These are phyloP conservation scores for Phaenicophaeus curvirostris DNA, from an alignment of 2,797 vertebrate species.

Conservation along the genomic window DNA sequence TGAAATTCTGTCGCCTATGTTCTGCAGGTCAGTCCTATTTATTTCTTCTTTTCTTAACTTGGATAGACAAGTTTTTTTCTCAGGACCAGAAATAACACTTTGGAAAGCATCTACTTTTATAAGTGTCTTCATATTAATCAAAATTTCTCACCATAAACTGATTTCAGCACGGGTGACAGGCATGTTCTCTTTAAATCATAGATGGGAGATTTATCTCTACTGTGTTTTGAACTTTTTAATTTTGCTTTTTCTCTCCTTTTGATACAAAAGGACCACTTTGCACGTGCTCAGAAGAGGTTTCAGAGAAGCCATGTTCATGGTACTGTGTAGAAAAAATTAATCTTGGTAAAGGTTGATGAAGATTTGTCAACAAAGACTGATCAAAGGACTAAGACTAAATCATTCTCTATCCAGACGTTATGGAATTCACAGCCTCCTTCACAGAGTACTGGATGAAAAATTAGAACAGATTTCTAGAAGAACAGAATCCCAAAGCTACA, in stretches of 20 bases:
- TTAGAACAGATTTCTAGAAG: slow-evolving; percentile 43
- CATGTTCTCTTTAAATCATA: not conserved
- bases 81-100: not conserved
- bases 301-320: not conserved
- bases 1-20: not conserved
- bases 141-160: not conserved
- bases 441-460: slow-evolving; percentile 22
- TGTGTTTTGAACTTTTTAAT: not conserved
- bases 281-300: not conserved
- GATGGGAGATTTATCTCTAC: not conserved
- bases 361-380: slow-evolving; percentile 4
- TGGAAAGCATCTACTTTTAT: not conserved
- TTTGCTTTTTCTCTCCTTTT: not conserved
- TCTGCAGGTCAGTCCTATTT: not conserved
- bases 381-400: slow-evolving; percentile 29
- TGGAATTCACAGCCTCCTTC: slow-evolving; percentile 8
- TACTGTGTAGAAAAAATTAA: not conserved
- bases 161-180: not conserved
- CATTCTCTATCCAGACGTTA: not conserved
- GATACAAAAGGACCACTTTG: not conserved
- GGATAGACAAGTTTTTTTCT: not conserved
- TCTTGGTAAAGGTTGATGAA: slow-evolving; percentile 37
- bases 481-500: slow-evolving; percentile 48
- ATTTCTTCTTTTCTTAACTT: not conserved
- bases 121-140: not conserved